Percentiles rank a stretch among this genome's conserved stretches.
phyloP scores from a whole-genome alignment of 2,888 invertebrate genomes.

The Xestia c-nigrum region DNA sequence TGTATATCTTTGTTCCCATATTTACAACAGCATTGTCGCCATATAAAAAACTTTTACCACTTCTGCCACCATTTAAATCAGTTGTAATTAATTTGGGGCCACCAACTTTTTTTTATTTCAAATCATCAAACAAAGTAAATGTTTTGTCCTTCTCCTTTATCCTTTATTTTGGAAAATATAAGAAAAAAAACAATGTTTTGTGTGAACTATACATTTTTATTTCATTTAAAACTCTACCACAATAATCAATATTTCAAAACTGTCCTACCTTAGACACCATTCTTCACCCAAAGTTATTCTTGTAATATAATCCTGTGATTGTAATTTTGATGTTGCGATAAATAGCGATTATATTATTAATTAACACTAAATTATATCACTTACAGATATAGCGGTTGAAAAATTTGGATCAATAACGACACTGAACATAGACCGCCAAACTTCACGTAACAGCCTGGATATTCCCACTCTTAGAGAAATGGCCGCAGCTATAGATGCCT shows the following conservation, averaged over 20 bases:
- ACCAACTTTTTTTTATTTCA: too few relatives aligned
- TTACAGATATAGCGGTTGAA: slow-evolving; percentile 89
- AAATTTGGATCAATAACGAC: slow-evolving; percentile 92
- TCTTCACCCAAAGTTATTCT: not conserved
- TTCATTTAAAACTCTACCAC: not conserved
- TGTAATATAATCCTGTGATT: not conserved
- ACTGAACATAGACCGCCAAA: slow-evolving; percentile 97
- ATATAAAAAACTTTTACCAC: too few relatives aligned
- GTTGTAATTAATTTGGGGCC: too few relatives aligned
- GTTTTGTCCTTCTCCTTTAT: too few relatives aligned
- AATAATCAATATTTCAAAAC: not conserved
- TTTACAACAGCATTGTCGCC: too few relatives aligned
- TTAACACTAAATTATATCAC: not conserved
- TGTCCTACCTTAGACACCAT: not conserved
- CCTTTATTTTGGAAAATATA: too few relatives aligned
- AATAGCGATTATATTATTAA: not conserved
- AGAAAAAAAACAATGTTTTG: not conserved
- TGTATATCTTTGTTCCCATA: too few relatives aligned
- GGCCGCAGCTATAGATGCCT: slow-evolving; percentile 93
- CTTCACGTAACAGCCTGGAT: slow-evolving; percentile 96
- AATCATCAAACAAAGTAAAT: too few relatives aligned
- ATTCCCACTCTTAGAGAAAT: slow-evolving; percentile 92
- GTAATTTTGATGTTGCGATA: not conserved
- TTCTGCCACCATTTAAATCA: too few relatives aligned
- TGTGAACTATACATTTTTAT: not conserved